Percentiles rank a stretch among this genome's conserved stretches.
Conservation (phyloP, 2,888 invertebrate species). For the Galeopsomyia nigrocyanea region DNA sequence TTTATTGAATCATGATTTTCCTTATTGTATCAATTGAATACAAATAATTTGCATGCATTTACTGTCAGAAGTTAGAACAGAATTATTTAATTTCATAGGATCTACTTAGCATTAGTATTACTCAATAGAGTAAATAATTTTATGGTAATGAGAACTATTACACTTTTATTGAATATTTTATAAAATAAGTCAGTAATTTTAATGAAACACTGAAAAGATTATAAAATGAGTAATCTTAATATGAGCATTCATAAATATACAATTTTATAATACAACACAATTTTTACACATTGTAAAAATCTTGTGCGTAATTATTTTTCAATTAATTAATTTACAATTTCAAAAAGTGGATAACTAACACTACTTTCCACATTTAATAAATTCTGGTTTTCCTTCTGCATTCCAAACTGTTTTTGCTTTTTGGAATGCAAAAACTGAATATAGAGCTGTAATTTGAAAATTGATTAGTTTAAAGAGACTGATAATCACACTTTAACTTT, state of each 20-base stretch:
- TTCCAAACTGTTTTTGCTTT: slow-evolving; percentile 80
- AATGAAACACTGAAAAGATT: too few relatives aligned
- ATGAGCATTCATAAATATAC: slow-evolving; percentile 14
- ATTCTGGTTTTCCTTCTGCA: slow-evolving; percentile 75
- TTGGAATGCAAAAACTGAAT: slow-evolving; percentile 86
- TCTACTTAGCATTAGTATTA: too few relatives aligned
- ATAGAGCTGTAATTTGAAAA: slow-evolving; percentile 76
- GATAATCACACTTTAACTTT: background rate
- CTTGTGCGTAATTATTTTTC: background rate
- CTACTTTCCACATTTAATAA: slow-evolving; percentile 53
- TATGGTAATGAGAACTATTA: too few relatives aligned
- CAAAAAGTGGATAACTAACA: background rate
- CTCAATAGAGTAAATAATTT: too few relatives aligned
- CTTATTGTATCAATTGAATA: too few relatives aligned
- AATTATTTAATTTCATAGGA: too few relatives aligned
- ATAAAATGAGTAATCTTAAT: too few relatives aligned
- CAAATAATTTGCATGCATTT: too few relatives aligned
- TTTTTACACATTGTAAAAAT: slow-evolving; percentile 31
- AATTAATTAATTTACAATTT: background rate
- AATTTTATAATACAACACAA: slow-evolving; percentile 19
- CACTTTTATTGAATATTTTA: too few relatives aligned
- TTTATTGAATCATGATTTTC: too few relatives aligned
- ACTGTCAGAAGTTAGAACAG: too few relatives aligned
- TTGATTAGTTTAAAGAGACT: background rate
- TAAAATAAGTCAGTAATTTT: too few relatives aligned